Conservation (phyloP, 2,797 vertebrate genomes). For the Cichlasoma orientale region DNA sequence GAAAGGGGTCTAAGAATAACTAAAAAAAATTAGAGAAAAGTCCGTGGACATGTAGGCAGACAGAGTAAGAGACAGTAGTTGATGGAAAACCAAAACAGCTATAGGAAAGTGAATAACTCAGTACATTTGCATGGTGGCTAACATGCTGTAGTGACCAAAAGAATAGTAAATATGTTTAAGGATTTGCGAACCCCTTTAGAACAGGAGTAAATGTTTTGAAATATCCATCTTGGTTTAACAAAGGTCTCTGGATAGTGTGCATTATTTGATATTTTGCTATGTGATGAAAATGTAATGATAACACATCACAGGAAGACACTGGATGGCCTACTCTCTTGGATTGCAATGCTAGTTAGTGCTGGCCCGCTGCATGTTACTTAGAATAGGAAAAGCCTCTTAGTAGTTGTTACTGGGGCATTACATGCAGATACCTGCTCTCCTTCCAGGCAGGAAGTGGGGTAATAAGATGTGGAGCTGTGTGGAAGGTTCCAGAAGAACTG, state of each 20-base stretch:
- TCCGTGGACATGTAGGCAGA: neutral
- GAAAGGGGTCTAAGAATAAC: too few relatives aligned
- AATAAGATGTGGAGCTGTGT: slow-evolving; percentile 25
- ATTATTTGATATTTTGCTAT: neutral
- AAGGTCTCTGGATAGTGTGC: neutral
- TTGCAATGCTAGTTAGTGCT: slow-evolving; percentile 20
- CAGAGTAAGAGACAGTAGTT: neutral
- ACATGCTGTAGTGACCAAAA: neutral
- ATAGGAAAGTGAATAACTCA: neutral
- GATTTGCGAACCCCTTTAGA: neutral
- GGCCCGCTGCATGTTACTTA: slow-evolving; percentile 50
- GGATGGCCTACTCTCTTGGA: slow-evolving; percentile 32
- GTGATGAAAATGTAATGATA: neutral
- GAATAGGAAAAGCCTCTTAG: slow-evolving; percentile 77
- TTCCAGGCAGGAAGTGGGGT: slow-evolving; percentile 50
- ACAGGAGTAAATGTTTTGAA: neutral
- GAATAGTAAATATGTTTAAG: neutral
- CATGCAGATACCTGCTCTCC: slow-evolving; percentile 46
- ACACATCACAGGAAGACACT: neutral
- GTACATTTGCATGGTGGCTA: neutral
- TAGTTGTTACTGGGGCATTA: slow-evolving; percentile 54
- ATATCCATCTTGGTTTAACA: neutral
- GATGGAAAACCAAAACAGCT: neutral
- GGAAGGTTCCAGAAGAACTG: slow-evolving; percentile 20
- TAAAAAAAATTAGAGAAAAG: neutral